Percentiles rank a stretch among this genome's conserved stretches.
These are phyloP conservation scores for Tenthredo distinguenda DNA, from an alignment of 2,888 invertebrate species.

Conservation along the genomic window DNA sequence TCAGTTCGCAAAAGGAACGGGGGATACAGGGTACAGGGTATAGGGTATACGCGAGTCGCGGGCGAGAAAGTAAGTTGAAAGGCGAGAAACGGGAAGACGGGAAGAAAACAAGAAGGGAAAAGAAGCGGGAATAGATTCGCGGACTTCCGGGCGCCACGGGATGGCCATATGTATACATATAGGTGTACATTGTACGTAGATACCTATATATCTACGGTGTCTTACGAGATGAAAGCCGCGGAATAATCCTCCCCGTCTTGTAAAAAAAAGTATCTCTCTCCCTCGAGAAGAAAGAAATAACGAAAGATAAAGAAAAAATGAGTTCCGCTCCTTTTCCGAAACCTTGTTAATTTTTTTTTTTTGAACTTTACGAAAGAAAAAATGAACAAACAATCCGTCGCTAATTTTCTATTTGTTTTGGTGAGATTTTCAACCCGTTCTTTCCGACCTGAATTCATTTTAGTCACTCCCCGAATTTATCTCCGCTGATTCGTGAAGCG, in stretches of 20 bases:
- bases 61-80: slow-evolving; percentile 56
- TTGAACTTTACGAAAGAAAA: no score
- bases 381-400: no score
- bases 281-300: background rate
- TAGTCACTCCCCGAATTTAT: background rate
- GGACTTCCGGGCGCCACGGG: slow-evolving; percentile 35
- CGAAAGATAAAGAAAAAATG: no score
- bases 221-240: background rate
- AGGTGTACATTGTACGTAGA: background rate
- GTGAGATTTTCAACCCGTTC: no score
- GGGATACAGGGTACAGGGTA: background rate
- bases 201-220: background rate
- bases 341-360: no score
- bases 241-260: background rate
- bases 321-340: no score
- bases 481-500: background rate
- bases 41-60: background rate
- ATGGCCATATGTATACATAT: background rate
- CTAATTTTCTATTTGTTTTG: no score
- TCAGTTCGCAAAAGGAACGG: background rate
- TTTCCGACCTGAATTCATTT: no score
- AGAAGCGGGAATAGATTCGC: slow-evolving; percentile 50
- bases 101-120: slow-evolving; percentile 27
- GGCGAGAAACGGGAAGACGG: slow-evolving; percentile 39
- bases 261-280: background rate